phyloP scores from a whole-genome alignment of 1,140 invertebrate species.

The Sitophilus oryzae region DNA sequence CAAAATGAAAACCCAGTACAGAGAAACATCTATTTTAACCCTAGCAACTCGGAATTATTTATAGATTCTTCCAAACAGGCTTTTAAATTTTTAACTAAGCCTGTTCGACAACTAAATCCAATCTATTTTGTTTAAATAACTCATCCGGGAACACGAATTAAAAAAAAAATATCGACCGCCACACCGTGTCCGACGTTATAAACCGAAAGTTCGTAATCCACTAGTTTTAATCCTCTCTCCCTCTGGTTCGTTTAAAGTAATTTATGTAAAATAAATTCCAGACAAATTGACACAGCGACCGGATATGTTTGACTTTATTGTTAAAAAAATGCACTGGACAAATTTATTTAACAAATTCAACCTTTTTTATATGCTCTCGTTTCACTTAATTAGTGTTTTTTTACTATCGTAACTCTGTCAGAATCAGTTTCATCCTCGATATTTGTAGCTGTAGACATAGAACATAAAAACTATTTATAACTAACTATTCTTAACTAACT shows the following conservation, averaged over 20 bases:
- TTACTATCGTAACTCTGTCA: too few species aligned
- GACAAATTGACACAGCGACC: conserved; percentile 4
- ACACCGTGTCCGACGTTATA: conserved; percentile 1
- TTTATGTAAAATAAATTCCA: conserved; percentile 20
- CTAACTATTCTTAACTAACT: too few species aligned
- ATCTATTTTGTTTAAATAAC: not conserved
- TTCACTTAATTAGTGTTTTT: not conserved
- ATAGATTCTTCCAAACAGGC: too few species aligned
- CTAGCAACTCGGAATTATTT: too few species aligned
- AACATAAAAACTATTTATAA: too few species aligned
- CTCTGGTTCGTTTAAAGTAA: conserved; percentile 1
- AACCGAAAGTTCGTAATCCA: conserved; percentile 13
- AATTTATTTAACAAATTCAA: not conserved
- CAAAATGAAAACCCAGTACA: too few species aligned
- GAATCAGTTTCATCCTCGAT: too few species aligned
- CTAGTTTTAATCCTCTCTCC: conserved; percentile 7
- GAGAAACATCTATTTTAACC: too few species aligned
- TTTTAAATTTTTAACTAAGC: too few species aligned
- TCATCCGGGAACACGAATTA: not conserved
- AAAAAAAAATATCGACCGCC: conserved; percentile 5
- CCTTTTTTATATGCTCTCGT: not conserved
- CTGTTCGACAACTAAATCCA: not conserved
- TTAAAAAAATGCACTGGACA: not conserved
- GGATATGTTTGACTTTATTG: conserved; percentile 11
- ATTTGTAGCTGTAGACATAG: too few species aligned